These are phyloP conservation scores for Marmota flaviventris DNA, from an alignment of 2,113 vertebrate species.

Conservation along the genomic window DNA sequence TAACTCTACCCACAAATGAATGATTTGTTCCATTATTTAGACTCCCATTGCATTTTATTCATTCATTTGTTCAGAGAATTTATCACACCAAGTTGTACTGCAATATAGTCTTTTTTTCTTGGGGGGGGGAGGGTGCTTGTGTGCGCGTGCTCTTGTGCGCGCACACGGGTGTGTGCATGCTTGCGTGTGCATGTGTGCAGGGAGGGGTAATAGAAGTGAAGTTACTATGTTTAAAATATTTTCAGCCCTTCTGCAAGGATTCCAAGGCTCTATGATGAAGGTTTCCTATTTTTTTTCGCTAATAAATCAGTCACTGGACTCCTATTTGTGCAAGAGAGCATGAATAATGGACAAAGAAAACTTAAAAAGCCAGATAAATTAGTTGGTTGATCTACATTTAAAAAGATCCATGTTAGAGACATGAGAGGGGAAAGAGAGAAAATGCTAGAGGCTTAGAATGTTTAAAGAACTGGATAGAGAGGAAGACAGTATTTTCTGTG, in stretches of 20 bases:
- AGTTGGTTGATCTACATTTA: slow-evolving; percentile 25
- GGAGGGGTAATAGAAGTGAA: background rate
- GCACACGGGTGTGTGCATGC: no score
- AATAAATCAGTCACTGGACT: background rate
- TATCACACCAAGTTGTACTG: background rate
- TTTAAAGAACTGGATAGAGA: background rate
- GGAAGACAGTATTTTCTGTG: background rate
- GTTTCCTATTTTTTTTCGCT: background rate
- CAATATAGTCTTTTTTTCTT: background rate
- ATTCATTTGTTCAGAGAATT: background rate
- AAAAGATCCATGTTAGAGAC: background rate
- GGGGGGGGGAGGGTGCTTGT: no score
- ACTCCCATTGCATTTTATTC: background rate
- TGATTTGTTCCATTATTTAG: background rate
- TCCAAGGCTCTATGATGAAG: background rate
- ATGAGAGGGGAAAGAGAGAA: background rate
- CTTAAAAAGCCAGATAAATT: background rate
- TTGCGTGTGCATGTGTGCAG: background rate
- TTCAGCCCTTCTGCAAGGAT: background rate
- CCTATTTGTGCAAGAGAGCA: background rate
- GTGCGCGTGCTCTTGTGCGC: no score
- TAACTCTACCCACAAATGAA: background rate
- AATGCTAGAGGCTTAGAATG: background rate
- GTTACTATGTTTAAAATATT: slow-evolving; percentile 8
- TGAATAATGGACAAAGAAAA: background rate